Conservation (phyloP, 1,140 invertebrate genomes). For the Bombus picipes region DNA sequence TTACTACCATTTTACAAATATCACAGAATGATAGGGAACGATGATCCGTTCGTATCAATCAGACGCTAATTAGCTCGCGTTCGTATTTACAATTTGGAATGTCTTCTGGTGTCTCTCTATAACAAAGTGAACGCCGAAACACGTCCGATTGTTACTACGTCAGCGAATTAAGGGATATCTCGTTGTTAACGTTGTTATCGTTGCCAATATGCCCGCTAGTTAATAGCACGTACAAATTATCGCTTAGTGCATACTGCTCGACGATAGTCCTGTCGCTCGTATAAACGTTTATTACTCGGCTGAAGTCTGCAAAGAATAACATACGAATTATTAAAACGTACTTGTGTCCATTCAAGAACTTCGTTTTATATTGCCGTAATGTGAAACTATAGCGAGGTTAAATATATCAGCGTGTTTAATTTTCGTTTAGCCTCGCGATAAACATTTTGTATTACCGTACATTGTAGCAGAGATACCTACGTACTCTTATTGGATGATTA, state of each 20-base stretch:
- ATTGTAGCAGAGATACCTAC: background rate
- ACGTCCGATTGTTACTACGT: too few relatives aligned
- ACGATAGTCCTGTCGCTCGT: background rate
- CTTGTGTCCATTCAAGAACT: background rate
- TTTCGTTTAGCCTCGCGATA: background rate
- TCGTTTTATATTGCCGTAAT: too few relatives aligned
- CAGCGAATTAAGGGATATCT: too few relatives aligned
- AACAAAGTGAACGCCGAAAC: too few relatives aligned
- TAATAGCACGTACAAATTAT: background rate
- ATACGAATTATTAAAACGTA: constrained; percentile 28
- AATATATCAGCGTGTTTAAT: constrained; percentile 5
- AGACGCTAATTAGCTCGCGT: background rate
- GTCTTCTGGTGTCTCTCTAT: too few relatives aligned
- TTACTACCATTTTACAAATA: too few relatives aligned
- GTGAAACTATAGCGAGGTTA: background rate
- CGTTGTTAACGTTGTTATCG: too few relatives aligned
- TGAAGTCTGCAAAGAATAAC: constrained; percentile 2
- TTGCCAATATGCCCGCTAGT: background rate
- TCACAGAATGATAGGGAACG: too few relatives aligned
- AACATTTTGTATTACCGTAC: background rate
- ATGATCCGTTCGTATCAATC: too few relatives aligned
- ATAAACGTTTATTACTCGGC: constrained; percentile 14
- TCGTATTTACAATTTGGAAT: background rate
- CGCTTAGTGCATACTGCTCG: background rate
- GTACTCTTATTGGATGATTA: background rate